These are phyloP conservation scores for Pogonocherus hispidulus DNA, from an alignment of 2,888 invertebrate species.

Conservation along the genomic window DNA sequence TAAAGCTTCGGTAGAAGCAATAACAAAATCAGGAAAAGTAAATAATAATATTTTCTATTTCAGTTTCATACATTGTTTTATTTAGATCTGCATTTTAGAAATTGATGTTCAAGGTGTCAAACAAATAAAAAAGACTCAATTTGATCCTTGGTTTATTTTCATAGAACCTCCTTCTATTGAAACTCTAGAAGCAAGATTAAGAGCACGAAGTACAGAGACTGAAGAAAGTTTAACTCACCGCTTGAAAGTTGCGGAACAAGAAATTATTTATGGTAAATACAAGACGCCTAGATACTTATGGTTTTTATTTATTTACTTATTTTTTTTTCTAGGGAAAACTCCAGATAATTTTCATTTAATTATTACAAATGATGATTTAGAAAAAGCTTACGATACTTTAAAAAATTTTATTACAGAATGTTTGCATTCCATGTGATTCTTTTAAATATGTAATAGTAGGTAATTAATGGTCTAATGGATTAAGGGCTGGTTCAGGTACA, in stretches of 20 bases:
- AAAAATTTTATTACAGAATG: slow-evolving; percentile 43
- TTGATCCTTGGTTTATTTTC: slow-evolving; percentile 90
- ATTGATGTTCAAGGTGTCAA: slow-evolving; percentile 97
- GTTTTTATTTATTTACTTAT: background rate
- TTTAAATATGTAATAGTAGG: too few relatives aligned
- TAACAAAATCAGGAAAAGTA: slow-evolving; percentile 80
- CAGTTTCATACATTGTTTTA: background rate
- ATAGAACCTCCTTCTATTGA: slow-evolving; percentile 92
- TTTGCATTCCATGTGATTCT: slow-evolving; percentile 14
- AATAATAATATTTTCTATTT: background rate
- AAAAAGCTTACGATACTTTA: slow-evolving; percentile 67
- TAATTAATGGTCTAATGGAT: too few relatives aligned
- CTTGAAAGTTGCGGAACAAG: slow-evolving; percentile 82
- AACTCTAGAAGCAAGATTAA: slow-evolving; percentile 81
- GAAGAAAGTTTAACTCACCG: slow-evolving; percentile 87
- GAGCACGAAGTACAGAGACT: slow-evolving; percentile 89
- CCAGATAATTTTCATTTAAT: slow-evolving; percentile 87
- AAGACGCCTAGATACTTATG: slow-evolving; percentile 13
- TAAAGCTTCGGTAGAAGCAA: slow-evolving; percentile 86
- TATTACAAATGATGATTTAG: slow-evolving; percentile 86
- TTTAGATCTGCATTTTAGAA: slow-evolving; percentile 87
- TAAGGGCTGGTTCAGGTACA: too few relatives aligned
- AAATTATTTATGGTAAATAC: slow-evolving; percentile 85
- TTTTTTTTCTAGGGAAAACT: slow-evolving; percentile 59
- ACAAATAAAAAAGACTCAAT: slow-evolving; percentile 80